phyloP scores from a whole-genome alignment of 1,140 invertebrate species.

The Ceratosolen fusciceps region DNA sequence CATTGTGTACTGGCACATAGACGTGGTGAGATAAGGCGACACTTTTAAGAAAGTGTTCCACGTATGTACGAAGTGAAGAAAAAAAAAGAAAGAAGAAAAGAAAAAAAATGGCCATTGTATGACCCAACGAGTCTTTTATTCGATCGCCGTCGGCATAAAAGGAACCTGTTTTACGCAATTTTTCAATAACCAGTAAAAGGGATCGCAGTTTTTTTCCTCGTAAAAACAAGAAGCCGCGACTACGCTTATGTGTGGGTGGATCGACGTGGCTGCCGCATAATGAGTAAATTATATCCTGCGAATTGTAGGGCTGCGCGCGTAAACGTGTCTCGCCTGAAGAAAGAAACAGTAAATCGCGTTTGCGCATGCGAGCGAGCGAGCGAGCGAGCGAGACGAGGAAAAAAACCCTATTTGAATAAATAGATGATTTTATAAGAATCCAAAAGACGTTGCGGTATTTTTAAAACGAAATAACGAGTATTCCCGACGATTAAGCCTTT shows the following conservation, averaged over 20 bases:
- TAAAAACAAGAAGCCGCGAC: no score
- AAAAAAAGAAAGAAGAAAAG: no score
- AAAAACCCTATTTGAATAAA: slow-evolving; percentile 16
- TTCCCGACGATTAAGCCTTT: no score
- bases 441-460: neutral
- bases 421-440: neutral
- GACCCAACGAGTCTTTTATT: neutral
- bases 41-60: neutral
- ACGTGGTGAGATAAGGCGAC: slow-evolving; percentile 46
- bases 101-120: slow-evolving; percentile 3
- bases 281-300: slow-evolving; percentile 13
- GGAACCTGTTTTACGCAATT: slow-evolving; percentile 30
- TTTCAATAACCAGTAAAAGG: slow-evolving; percentile 41
- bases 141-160: neutral
- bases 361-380: neutral
- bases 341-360: neutral
- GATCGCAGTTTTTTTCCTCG: slow-evolving; percentile 15
- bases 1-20: slow-evolving; percentile 41
- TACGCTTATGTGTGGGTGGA: no score
- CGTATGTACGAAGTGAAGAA: neutral
- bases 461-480: neutral
- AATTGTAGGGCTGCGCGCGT: neutral
- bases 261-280: slow-evolving; percentile 17
- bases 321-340: neutral
- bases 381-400: no score